These are phyloP conservation scores for Metalampra italica DNA, from an alignment of 2,888 invertebrate genomes.

Conservation along the genomic window DNA sequence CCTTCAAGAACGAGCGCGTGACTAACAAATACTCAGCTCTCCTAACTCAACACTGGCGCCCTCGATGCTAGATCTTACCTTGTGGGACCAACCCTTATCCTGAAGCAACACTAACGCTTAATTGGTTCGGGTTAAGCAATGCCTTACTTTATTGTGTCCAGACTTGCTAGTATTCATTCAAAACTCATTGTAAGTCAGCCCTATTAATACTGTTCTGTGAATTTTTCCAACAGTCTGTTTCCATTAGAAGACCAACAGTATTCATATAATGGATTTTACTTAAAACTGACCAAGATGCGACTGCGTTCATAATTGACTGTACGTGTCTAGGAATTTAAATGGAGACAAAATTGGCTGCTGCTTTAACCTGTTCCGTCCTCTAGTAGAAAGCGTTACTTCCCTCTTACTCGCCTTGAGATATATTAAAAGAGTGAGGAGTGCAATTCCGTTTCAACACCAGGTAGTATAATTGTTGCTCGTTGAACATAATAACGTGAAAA, in stretches of 20 bases:
- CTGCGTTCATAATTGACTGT: too few species aligned
- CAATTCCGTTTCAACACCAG: conserved; percentile 27
- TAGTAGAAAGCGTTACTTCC: background rate
- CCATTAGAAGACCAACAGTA: background rate
- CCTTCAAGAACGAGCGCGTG: conserved; percentile 52
- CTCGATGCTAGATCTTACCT: background rate
- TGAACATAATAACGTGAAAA: conserved; percentile 8
- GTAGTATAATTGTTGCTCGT: conserved; percentile 19
- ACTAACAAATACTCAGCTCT: conserved; percentile 46
- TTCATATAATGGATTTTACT: too few species aligned
- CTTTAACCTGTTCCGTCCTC: background rate
- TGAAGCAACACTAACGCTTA: background rate
- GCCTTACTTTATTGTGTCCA: too few species aligned
- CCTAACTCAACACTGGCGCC: conserved; percentile 18
- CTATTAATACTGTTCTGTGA: background rate
- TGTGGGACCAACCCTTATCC: background rate
- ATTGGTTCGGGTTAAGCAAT: too few species aligned
- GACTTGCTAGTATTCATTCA: too few species aligned
- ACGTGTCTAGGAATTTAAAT: too few species aligned
- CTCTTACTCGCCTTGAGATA: conserved; percentile 21
- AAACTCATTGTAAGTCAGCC: background rate
- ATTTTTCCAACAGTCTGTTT: background rate
- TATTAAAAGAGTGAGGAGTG: conserved; percentile 31
- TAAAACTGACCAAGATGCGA: too few species aligned
- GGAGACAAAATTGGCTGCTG: too few species aligned